These are phyloP conservation scores for Galaxias olidus DNA, from an alignment of 2,797 vertebrate genomes.

Conservation along the genomic window DNA sequence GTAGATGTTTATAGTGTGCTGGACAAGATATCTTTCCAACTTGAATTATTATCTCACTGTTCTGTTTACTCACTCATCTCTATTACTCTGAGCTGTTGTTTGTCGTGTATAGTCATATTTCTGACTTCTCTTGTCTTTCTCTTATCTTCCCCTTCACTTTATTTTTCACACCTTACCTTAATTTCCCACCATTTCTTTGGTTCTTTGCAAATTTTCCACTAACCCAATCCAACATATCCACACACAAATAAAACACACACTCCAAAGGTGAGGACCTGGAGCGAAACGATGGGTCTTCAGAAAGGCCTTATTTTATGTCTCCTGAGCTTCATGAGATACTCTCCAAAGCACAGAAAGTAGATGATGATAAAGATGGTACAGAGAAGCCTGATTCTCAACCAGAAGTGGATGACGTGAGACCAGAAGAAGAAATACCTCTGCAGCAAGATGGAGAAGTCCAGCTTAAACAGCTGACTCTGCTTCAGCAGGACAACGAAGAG, in stretches of 20 bases:
- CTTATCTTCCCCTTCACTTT: slow-evolving; percentile 17
- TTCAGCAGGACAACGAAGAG: slow-evolving; percentile 63
- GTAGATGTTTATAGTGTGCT: no score
- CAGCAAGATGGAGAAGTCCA: slow-evolving; percentile 68
- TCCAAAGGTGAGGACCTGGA: slow-evolving; percentile 93
- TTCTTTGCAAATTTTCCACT: slow-evolving; percentile 47
- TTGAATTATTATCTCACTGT: slow-evolving; percentile 42
- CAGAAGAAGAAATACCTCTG: slow-evolving; percentile 68
- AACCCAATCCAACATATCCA: slow-evolving; percentile 41
- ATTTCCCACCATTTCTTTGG: neutral
- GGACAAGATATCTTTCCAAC: no score
- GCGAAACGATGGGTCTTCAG: slow-evolving; percentile 89
- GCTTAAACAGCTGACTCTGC: slow-evolving; percentile 56
- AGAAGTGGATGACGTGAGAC: slow-evolving; percentile 45
- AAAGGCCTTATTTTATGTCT: slow-evolving; percentile 91
- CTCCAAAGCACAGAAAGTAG: slow-evolving; percentile 56
- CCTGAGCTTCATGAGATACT: slow-evolving; percentile 84
- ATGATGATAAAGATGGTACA: slow-evolving; percentile 18
- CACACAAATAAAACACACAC: neutral
- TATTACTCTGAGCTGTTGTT: slow-evolving; percentile 50
- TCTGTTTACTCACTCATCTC: slow-evolving; percentile 37
- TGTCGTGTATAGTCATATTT: slow-evolving; percentile 45
- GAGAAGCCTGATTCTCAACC: slow-evolving; percentile 34
- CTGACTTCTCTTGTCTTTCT: slow-evolving; percentile 61
- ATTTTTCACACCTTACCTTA: slow-evolving; percentile 23